Conservation (phyloP, 2,113 vertebrate species). For the Galeopterus variegatus region DNA sequence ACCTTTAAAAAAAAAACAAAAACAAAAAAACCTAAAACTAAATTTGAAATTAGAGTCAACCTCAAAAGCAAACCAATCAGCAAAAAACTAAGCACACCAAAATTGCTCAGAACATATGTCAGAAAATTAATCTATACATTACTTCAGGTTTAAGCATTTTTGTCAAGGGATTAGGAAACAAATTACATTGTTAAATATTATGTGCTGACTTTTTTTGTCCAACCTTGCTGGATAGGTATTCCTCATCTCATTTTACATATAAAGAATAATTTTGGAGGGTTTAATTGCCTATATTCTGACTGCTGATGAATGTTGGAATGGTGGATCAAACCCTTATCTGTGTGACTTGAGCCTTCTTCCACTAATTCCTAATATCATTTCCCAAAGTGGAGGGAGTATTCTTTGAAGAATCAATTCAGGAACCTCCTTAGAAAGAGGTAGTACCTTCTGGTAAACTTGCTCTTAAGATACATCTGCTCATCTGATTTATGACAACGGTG, state of each 20-base stretch:
- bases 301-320: background rate
- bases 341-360: background rate
- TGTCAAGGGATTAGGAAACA: background rate
- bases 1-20: too few species aligned
- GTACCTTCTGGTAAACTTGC: background rate
- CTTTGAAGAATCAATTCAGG: constrained; percentile 3
- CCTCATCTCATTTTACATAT: background rate
- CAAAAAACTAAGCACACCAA: background rate
- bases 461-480: background rate
- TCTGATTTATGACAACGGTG: background rate
- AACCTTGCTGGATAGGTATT: background rate
- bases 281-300: background rate
- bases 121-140: background rate
- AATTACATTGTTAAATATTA: background rate
- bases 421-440: background rate
- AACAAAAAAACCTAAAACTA: background rate
- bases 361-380: background rate
- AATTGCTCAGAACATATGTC: background rate
- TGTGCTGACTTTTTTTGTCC: background rate
- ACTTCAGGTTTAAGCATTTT: constrained; percentile 4
- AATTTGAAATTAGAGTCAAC: background rate
- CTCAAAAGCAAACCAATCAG: background rate
- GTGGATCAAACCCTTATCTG: background rate
- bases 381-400: background rate
- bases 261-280: background rate